Conservation (phyloP, 1,140 invertebrate species). For the Agrilus planipennis region DNA sequence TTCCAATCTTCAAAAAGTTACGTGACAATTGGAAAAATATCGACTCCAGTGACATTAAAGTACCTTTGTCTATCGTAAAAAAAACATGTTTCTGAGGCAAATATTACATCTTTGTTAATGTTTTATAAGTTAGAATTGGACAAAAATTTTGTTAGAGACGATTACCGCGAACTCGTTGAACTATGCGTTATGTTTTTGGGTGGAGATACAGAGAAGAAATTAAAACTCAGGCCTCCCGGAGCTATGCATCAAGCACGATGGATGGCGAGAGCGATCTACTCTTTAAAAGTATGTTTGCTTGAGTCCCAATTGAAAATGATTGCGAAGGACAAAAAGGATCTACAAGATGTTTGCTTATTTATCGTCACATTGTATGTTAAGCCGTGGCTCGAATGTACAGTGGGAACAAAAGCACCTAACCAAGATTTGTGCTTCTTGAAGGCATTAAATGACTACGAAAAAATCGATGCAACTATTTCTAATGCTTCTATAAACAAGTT, state of each 20-base stretch:
- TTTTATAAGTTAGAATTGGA: constrained; percentile 15
- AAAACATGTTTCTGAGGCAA: constrained; percentile 6
- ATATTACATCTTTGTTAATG: constrained; percentile 6
- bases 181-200: constrained; percentile 33
- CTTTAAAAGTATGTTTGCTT: constrained; percentile 17
- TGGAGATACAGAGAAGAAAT: constrained; percentile 23
- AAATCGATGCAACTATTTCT: no score
- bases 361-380: neutral
- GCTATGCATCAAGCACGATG: no score
- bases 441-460: no score
- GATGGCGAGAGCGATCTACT: constrained; percentile 32
- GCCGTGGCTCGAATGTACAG: neutral
- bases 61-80: constrained; percentile 8
- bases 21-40: constrained; percentile 20
- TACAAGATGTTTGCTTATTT: neutral
- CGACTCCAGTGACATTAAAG: no score
- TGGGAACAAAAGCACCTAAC: constrained; percentile 3
- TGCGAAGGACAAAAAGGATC: constrained; percentile 14
- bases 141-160: constrained; percentile 22
- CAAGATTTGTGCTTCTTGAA: neutral
- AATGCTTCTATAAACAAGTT: no score
- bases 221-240: constrained; percentile 29
- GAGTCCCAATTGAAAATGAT: constrained; percentile 17
- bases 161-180: constrained; percentile 34
- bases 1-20: constrained; percentile 17